Evolutionary conservation across 2,113 vertebrate genomes (phyloP).

Genomic region (Illadopsis cleaveri): DNA sequence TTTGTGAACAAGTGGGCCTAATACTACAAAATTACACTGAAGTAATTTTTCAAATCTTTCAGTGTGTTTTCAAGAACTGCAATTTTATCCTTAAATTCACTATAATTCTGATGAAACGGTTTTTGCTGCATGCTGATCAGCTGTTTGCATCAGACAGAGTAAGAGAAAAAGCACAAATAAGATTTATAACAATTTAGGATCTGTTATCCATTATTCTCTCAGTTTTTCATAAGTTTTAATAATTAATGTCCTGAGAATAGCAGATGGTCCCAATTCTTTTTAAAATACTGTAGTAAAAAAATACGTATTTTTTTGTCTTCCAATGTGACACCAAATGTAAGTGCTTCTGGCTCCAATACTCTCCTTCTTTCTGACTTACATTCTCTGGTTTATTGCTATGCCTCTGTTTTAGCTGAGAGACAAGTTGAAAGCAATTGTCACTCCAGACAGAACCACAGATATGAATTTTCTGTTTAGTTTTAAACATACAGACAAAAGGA

Average conservation of each 20-base stretch:
- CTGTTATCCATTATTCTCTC: background rate
- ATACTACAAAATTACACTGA: background rate
- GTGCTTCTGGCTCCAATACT: background rate
- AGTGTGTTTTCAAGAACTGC: background rate
- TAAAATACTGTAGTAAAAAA: constrained; percentile 26
- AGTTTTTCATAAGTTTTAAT: constrained; percentile 18
- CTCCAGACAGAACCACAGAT: background rate
- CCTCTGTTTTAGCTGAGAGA: background rate
- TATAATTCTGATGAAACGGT: background rate
- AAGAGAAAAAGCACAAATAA: background rate
- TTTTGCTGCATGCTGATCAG: background rate
- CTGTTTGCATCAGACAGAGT: background rate
- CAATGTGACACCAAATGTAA: background rate
- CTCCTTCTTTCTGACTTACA: background rate
- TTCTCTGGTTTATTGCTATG: background rate
- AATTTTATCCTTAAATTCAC: background rate
- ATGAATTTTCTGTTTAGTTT: background rate
- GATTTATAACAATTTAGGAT: background rate
- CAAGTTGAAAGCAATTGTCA: background rate
- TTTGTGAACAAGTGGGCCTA: background rate
- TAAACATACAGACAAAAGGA: background rate
- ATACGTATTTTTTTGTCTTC: background rate
- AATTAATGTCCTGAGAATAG: constrained; percentile 39
- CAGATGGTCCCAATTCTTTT: constrained; percentile 29
- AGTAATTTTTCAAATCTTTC: background rate